These are phyloP conservation scores for Pristionchus pacificus DNA, from an alignment of 1,140 invertebrate species.

Conservation along the genomic window DNA sequence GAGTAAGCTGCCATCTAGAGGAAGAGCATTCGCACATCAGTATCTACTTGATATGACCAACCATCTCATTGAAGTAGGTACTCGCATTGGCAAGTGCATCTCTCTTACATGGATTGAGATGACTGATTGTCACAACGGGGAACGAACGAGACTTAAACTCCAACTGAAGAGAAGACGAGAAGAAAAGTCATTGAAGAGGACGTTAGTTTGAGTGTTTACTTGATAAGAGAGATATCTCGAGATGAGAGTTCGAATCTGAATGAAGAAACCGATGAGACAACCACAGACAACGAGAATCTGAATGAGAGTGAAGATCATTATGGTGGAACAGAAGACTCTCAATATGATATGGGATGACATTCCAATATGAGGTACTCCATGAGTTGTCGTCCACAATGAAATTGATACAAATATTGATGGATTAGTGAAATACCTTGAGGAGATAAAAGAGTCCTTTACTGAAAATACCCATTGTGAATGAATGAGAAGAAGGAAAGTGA, in stretches of 20 bases:
- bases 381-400: slow-evolving; percentile 41
- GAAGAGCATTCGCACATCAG: too few relatives aligned
- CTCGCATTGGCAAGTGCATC: background rate
- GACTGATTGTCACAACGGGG: slow-evolving; percentile 39
- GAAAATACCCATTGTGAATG: background rate
- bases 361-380: slow-evolving; percentile 42
- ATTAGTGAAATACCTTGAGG: background rate
- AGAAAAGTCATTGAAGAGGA: too few relatives aligned
- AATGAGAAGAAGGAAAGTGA: too few relatives aligned
- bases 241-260: slow-evolving; percentile 30
- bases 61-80: background rate
- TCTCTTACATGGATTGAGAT: slow-evolving; percentile 43
- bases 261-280: slow-evolving; percentile 29
- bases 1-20: too few relatives aligned
- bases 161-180: slow-evolving; percentile 32
- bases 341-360: slow-evolving; percentile 24
- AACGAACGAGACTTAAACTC: slow-evolving; percentile 38
- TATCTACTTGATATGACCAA: too few relatives aligned
- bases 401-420: slow-evolving; percentile 15
- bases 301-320: background rate
- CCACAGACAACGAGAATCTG: slow-evolving; percentile 21
- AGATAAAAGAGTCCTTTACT: background rate
- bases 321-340: background rate
- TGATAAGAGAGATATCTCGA: slow-evolving; percentile 27
- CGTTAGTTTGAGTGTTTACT: slow-evolving; percentile 39